phyloP scores from a whole-genome alignment of 2,888 invertebrate genomes.

The Spisula solida region DNA sequence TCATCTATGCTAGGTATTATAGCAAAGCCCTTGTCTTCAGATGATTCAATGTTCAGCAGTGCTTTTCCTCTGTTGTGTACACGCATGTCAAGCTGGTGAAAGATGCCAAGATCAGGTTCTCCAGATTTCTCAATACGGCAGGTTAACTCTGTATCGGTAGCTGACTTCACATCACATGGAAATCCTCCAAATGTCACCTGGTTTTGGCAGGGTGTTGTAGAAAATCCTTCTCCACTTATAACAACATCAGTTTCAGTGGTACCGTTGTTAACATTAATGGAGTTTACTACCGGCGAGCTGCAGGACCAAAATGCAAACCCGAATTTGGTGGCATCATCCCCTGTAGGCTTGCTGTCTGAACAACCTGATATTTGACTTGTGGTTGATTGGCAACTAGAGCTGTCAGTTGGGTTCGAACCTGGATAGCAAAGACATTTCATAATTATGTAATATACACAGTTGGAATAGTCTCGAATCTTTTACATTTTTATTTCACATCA shows the following conservation, averaged over 20 bases:
- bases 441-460: too few species aligned
- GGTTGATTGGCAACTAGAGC: slow-evolving; percentile 66
- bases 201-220: slow-evolving; percentile 74
- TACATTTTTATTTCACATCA: slow-evolving; percentile 34
- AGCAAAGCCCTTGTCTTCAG: slow-evolving; percentile 66
- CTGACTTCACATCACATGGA: slow-evolving; percentile 52
- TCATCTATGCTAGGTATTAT: slow-evolving; percentile 69
- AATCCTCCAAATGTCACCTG: slow-evolving; percentile 73
- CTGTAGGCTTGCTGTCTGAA: slow-evolving; percentile 57
- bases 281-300: slow-evolving; percentile 70
- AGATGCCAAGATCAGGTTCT: slow-evolving; percentile 64
- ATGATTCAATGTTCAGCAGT: slow-evolving; percentile 56
- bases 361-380: slow-evolving; percentile 64
- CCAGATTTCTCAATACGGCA: slow-evolving; percentile 62
- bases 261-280: slow-evolving; percentile 68
- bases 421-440: background rate
- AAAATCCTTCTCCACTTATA: slow-evolving; percentile 74
- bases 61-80: slow-evolving; percentile 72
- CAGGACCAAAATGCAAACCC: slow-evolving; percentile 74
- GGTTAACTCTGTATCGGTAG: slow-evolving; percentile 49
- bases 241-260: slow-evolving; percentile 70
- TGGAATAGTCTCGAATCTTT: too few species aligned
- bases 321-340: slow-evolving; percentile 68
- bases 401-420: slow-evolving; percentile 69
- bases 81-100: slow-evolving; percentile 64